These are phyloP conservation scores for Drosophila nigricruria DNA, from an alignment of 2,888 invertebrate genomes.

Conservation along the genomic window DNA sequence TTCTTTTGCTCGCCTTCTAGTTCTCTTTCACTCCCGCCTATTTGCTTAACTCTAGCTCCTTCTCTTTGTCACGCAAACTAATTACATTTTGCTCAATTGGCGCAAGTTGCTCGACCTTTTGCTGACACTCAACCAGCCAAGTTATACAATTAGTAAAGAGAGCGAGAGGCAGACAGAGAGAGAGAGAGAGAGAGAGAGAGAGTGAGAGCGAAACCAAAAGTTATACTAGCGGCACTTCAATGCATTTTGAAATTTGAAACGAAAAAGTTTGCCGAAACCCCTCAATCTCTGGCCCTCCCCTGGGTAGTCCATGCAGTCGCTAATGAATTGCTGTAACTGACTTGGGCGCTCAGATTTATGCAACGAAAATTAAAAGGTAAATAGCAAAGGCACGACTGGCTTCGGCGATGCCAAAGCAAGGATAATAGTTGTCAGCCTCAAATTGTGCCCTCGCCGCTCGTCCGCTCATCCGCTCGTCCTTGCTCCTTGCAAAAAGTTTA, in stretches of 20 bases:
- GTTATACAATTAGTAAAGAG: slow-evolving; percentile 70
- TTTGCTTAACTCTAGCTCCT: not conserved
- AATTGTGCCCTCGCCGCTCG: not conserved
- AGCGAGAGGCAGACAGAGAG: slow-evolving; percentile 13
- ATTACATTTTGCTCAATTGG: slow-evolving; percentile 73
- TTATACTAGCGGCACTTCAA: slow-evolving; percentile 74
- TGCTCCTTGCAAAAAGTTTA: slow-evolving; percentile 62
- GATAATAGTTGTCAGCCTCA: slow-evolving; percentile 62
- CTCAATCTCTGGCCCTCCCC: not conserved
- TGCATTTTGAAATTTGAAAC: slow-evolving; percentile 70
- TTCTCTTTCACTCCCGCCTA: not conserved
- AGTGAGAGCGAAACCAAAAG: slow-evolving; percentile 51
- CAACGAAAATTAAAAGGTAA: slow-evolving; percentile 76
- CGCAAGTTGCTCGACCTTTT: slow-evolving; percentile 63
- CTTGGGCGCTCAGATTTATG: slow-evolving; percentile 69
- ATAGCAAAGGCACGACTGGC: slow-evolving; percentile 55
- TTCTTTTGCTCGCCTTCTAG: not conserved
- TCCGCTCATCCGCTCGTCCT: not conserved
- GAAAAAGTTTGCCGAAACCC: slow-evolving; percentile 51
- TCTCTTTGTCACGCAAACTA: slow-evolving; percentile 54
- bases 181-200: slow-evolving; percentile 12
- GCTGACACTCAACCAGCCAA: slow-evolving; percentile 53
- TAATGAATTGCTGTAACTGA: slow-evolving; percentile 76
- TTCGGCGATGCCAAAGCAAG: slow-evolving; percentile 29
- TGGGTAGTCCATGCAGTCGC: slow-evolving; percentile 43